These are phyloP conservation scores for Polymixis flavicincta DNA, from an alignment of 2,888 invertebrate genomes.

Conservation along the genomic window DNA sequence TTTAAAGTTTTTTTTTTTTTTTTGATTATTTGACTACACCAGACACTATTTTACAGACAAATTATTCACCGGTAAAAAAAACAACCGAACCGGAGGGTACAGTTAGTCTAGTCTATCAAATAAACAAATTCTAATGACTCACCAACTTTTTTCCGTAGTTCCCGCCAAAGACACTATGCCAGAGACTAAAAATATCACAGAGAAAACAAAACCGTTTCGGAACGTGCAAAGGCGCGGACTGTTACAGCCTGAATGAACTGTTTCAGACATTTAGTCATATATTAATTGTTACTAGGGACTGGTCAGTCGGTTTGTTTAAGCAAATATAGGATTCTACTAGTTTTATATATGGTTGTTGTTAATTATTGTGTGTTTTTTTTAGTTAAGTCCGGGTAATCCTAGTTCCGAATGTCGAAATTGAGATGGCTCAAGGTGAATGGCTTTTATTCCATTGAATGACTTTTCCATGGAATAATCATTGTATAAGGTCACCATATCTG, in stretches of 20 bases:
- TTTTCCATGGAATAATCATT: too few relatives aligned
- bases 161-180: slow-evolving; percentile 63
- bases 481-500: too few relatives aligned
- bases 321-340: slow-evolving; percentile 15
- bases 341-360: not conserved
- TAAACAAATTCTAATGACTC: slow-evolving; percentile 23
- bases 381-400: not conserved
- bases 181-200: slow-evolving; percentile 49
- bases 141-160: slow-evolving; percentile 39
- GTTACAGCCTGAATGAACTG: slow-evolving; percentile 33
- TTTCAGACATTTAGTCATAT: slow-evolving; percentile 1
- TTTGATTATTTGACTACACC: too few relatives aligned
- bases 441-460: too few relatives aligned
- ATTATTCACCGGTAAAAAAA: too few relatives aligned
- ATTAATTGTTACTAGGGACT: slow-evolving; percentile 25
- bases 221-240: slow-evolving; percentile 39
- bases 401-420: not conserved
- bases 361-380: not conserved
- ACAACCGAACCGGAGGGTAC: not conserved
- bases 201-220: not conserved
- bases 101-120: not conserved
- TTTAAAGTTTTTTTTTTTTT: too few relatives aligned
- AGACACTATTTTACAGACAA: too few relatives aligned
- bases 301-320: slow-evolving; percentile 14
- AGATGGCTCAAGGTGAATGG: not conserved